These are phyloP conservation scores for Apostichopus parvimensis DNA, from an alignment of 35 echinoderm and acorn worm genomes.

Conservation along the genomic window DNA sequence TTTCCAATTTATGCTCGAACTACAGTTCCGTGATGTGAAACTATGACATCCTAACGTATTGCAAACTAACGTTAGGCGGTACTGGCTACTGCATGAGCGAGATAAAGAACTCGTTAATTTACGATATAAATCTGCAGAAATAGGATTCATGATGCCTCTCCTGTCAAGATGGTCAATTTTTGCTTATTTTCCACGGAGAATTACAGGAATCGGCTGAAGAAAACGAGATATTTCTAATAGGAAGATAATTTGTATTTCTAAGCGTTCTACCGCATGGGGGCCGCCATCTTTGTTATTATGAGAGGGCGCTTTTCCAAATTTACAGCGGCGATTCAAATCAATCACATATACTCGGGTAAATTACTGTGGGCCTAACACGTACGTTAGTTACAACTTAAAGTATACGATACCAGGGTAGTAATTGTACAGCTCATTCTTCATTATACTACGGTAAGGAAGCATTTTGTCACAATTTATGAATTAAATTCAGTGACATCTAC, in stretches of 20 bases:
- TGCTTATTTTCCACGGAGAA: neutral
- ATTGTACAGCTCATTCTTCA: too few species aligned
- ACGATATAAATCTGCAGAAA: neutral
- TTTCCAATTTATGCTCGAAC: neutral
- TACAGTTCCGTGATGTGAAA: neutral
- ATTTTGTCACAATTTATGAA: too few species aligned
- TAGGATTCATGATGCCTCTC: neutral
- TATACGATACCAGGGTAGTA: too few species aligned
- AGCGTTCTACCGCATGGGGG: neutral
- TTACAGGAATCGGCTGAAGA: neutral
- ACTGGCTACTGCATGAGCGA: neutral
- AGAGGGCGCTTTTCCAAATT: conserved; percentile 23
- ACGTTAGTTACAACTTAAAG: too few species aligned
- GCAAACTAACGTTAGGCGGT: conserved; percentile 11
- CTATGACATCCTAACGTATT: neutral
- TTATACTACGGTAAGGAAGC: too few species aligned
- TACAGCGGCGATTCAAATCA: conserved; percentile 54
- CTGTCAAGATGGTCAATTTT: too few species aligned
- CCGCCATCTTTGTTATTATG: conserved; percentile 36
- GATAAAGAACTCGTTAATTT: conserved; percentile 12
- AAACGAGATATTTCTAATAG: neutral
- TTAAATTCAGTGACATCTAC: too few species aligned
- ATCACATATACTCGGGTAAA: neutral
- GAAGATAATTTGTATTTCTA: neutral
- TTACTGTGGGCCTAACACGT: too few species aligned